Percentiles rank a stretch among this genome's conserved stretches.
phyloP scores from a whole-genome alignment of 2,113 vertebrate species.

The Paradisaea rubra region DNA sequence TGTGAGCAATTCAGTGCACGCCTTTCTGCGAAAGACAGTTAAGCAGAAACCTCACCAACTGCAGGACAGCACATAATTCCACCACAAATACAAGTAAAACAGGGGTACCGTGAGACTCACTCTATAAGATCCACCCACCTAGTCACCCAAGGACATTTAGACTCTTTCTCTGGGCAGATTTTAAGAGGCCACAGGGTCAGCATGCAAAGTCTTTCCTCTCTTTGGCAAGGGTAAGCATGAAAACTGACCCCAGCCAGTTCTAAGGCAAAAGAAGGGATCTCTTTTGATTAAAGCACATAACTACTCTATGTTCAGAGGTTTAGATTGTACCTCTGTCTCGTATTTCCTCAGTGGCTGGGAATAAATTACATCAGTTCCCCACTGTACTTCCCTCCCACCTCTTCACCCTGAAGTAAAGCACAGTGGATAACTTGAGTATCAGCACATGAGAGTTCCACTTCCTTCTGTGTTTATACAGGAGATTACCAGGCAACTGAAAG shows the following conservation, averaged over 20 bases:
- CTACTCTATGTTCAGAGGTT: not conserved
- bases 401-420: not conserved
- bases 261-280: not conserved
- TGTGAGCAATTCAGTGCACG: not conserved
- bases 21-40: not conserved
- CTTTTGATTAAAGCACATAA: not conserved
- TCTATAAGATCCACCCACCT: not conserved
- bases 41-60: not conserved
- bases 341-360: not conserved
- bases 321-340: fast-evolving
- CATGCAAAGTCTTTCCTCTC: not conserved
- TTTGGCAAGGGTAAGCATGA: not conserved
- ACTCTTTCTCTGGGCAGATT: not conserved
- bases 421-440: not conserved
- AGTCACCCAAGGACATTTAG: not conserved
- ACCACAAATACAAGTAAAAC: not conserved
- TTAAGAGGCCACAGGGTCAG: not conserved
- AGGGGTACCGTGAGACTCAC: fast-evolving
- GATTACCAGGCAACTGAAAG: not conserved
- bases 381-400: not conserved
- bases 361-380: not conserved
- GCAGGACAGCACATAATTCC: not conserved
- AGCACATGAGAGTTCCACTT: not conserved
- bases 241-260: not conserved
- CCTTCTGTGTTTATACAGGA: not conserved